phyloP scores from a whole-genome alignment of 64 coral and sea anemone species.

The Orbicella faveolata region DNA sequence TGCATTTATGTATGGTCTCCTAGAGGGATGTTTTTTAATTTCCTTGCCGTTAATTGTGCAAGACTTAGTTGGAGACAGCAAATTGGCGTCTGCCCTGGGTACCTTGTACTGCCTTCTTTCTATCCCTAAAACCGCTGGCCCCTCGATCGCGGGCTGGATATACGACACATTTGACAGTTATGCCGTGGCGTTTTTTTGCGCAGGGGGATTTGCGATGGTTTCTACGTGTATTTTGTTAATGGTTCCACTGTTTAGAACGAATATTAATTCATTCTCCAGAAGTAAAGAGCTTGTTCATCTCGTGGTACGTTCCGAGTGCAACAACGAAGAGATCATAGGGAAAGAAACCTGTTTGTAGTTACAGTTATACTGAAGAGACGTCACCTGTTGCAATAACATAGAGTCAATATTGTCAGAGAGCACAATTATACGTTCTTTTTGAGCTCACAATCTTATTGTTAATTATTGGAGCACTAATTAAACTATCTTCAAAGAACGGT shows the following conservation, averaged over 20 bases:
- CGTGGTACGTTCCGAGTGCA: background rate
- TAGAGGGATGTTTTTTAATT: slow-evolving; percentile 25
- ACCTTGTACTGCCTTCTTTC: background rate
- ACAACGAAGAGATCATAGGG: background rate
- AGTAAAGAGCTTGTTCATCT: background rate
- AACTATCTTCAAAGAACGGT: no score
- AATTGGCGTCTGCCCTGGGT: background rate
- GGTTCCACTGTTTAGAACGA: background rate
- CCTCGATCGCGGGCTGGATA: slow-evolving; percentile 45
- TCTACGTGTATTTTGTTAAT: slow-evolving; percentile 18
- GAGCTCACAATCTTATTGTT: no score
- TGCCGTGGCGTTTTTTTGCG: background rate
- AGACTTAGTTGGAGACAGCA: slow-evolving; percentile 1
- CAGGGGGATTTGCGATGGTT: background rate
- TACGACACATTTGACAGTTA: slow-evolving; percentile 30
- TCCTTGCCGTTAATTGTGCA: background rate
- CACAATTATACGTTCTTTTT: no score
- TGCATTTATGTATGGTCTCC: slow-evolving; percentile 22
- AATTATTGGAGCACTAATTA: no score
- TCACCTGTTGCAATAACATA: no score
- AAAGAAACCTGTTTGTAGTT: slow-evolving; percentile 8
- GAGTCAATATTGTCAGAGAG: no score
- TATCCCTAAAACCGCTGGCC: background rate
- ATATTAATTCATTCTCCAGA: background rate
- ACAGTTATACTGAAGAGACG: background rate